These are phyloP conservation scores for Limnephilus rhombicus DNA, from an alignment of 2,888 invertebrate genomes.

Conservation along the genomic window DNA sequence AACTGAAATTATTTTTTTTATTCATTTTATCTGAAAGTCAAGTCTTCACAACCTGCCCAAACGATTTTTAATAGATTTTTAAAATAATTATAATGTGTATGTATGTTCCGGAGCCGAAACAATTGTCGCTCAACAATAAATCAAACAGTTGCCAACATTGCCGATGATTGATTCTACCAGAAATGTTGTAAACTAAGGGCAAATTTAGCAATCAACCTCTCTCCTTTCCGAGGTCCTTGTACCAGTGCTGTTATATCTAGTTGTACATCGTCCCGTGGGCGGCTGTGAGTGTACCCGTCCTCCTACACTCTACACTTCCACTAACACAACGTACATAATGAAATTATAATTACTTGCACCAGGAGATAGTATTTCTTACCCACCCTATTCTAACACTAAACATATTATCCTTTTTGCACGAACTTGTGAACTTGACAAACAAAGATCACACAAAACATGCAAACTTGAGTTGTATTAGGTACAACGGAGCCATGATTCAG, in stretches of 20 bases:
- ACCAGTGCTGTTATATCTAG: background rate
- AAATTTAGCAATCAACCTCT: background rate
- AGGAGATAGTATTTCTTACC: background rate
- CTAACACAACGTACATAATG: background rate
- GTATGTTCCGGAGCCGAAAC: background rate
- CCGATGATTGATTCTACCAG: background rate
- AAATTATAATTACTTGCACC: background rate
- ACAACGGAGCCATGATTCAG: too few relatives aligned
- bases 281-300: conserved; percentile 4
- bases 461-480: background rate
- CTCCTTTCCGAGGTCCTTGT: conserved; percentile 20
- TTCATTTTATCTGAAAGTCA: background rate
- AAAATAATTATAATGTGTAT: background rate
- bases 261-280: background rate
- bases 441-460: background rate
- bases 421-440: too few relatives aligned
- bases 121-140: background rate
- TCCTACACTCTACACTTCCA: background rate
- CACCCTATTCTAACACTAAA: background rate
- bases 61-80: background rate
- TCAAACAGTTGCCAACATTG: background rate
- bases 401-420: too few relatives aligned
- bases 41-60: background rate
- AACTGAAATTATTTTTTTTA: too few relatives aligned
- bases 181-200: background rate